These are phyloP conservation scores for Lordiphosa mommai DNA, from an alignment of 1,140 invertebrate genomes.

Conservation along the genomic window DNA sequence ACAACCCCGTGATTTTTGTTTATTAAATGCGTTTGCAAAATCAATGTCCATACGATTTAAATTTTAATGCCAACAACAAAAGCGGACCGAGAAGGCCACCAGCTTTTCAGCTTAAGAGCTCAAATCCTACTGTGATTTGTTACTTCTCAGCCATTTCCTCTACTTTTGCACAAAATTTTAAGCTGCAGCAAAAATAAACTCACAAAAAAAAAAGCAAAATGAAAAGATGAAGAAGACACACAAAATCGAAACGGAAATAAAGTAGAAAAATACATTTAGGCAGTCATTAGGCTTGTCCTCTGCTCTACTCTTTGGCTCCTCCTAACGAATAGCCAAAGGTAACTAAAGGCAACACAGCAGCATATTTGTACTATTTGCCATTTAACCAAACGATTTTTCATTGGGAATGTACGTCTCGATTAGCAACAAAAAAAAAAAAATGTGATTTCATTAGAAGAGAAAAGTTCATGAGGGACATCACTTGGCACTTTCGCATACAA, in stretches of 20 bases:
- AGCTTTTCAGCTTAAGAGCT: neutral
- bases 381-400: too few relatives aligned
- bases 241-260: constrained; percentile 35
- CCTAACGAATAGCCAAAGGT: too few relatives aligned
- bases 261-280: constrained; percentile 37
- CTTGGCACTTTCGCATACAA: neutral
- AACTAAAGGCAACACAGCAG: too few relatives aligned
- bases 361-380: too few relatives aligned
- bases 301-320: too few relatives aligned
- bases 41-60: too few relatives aligned
- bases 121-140: neutral
- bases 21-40: too few relatives aligned
- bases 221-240: constrained; percentile 19
- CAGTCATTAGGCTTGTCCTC: constrained; percentile 27
- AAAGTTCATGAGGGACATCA: neutral
- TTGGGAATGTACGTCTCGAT: neutral
- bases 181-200: constrained; percentile 21
- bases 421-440: neutral
- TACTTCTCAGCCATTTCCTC: too few relatives aligned
- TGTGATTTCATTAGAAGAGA: constrained; percentile 4
- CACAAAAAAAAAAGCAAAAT: neutral
- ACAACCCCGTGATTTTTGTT: too few relatives aligned
- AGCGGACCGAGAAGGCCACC: neutral
- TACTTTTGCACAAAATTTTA: too few relatives aligned
- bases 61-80: constrained; percentile 1